Evolutionary conservation across 2,888 invertebrate species (phyloP).

Genomic region (Nemapogon koenigi): DNA sequence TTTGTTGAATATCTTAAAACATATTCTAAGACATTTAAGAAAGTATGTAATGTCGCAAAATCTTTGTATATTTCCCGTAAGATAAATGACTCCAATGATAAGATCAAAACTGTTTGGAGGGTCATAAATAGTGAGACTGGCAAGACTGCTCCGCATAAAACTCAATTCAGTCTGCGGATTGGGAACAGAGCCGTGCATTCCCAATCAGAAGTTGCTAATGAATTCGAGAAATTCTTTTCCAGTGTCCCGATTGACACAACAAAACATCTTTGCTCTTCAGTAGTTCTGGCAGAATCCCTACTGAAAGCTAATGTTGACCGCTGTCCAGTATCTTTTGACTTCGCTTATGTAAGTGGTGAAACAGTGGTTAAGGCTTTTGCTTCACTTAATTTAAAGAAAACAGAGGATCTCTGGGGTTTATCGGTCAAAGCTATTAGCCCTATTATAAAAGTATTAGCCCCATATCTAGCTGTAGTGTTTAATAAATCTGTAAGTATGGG

Average conservation of each 20-base stretch:
- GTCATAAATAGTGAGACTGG: not conserved
- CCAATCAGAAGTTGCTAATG: not conserved
- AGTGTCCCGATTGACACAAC: not conserved
- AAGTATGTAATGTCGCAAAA: not conserved
- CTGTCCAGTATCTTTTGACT: not conserved
- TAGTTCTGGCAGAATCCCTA: not conserved
- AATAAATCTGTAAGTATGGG: slow-evolving; percentile 11
- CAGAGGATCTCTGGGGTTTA: not conserved
- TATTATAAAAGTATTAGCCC: not conserved
- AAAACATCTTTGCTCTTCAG: not conserved
- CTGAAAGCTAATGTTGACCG: not conserved
- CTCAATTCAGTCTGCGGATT: not conserved
- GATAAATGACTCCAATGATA: not conserved
- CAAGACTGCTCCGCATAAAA: not conserved
- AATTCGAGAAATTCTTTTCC: not conserved
- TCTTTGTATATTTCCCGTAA: not conserved
- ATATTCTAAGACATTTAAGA: not conserved
- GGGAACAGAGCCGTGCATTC: not conserved
- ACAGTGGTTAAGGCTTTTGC: not conserved
- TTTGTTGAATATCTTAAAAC: not conserved
- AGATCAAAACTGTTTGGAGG: not conserved
- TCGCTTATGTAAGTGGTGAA: not conserved
- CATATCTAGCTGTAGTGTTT: not conserved
- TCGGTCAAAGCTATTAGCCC: not conserved
- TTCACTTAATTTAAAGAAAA: not conserved